Evolutionary conservation across 2,888 invertebrate species (phyloP), one percentile per base, ranked within the genome.

Genomic region (Abrostola triplasia): DNA sequence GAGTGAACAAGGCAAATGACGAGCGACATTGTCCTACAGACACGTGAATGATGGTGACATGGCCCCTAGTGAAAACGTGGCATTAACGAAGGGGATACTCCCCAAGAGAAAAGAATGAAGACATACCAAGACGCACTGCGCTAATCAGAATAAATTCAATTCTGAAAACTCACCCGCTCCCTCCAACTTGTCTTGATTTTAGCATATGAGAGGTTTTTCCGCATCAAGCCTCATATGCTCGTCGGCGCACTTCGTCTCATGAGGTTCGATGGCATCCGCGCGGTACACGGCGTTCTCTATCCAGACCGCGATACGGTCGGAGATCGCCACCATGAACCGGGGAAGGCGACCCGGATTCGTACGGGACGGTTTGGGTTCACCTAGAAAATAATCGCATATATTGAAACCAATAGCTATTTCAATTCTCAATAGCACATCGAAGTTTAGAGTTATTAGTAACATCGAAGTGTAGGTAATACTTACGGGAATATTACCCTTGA

Each of bases 281-380:
- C 92, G 86, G 76, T 94, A 94, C 49, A 94, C 93, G 0, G 92
- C 92, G 64, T 92, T 92, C 79, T 94, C 95, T 9, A 95, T 92
- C 95, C 95, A 95, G 7, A 95, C 94, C 0, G 95, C 95, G 53
- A 95, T 93, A 13, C 95, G 88, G 70, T 95, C 95, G 0, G 95
- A 94, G 52, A 95, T 91, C 5, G 95, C 95, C n/a, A 95, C 92
- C 95, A 95, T 95, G 80, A 95, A 95, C 0, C 95, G 91, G 0
- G 94, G 87, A 0, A 95, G 86, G 1, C 95, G 91, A 0, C 92
- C 92, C 0, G 92, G 90, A 62, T 94, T 90, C 9, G 88, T 90
- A 8, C 95, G 91, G 0, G 92, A 86, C 0, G 95, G 95, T 66
- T 94, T 95, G 4, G 91, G 91, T 75, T 94, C 92, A 49, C 92